Evolutionary conservation across 2,888 invertebrate species (phyloP), one percentile per base, ranked within the genome.

Genomic region (Conops quadrifasciatus): DNA sequence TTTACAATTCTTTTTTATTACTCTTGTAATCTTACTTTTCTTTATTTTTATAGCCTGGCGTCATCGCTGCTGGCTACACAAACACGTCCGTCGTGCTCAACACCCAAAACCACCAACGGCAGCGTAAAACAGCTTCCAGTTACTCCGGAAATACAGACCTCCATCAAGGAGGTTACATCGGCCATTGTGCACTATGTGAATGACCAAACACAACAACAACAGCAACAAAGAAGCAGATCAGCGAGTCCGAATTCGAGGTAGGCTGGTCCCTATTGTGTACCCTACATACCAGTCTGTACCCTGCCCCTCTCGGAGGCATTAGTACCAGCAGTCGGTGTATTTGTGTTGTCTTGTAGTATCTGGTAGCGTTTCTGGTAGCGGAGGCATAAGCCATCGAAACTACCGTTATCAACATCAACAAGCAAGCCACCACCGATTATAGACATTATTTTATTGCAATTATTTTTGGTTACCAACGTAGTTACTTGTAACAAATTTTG

Each of bases 121-220:
- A 73, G 73, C 13, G 4, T 67, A 28, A 78, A 80, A 73, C 73
- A 75, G 69, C 76, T 74, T 66, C 80, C 83, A 4, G 85, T 84
- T 45, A 88, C 87, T 75, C 88, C 88, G 73, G 92, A 92, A 84
- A 94, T 94, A 74, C 93, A 93, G 83, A 91, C 93, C 75, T 94
- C 94, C 71, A 95, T 95, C 84, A 95, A 95, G 86, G 95, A 95
- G 87, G 95, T 95, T 77, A 95, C 95, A 75, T 95, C 95, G 78
- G 95, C 95, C 63, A 95, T 96, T 79, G 95, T 95, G 70, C 95
- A 95, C 85, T 95, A 95, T 88, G 95, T 95, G 74, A 91, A 91
- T 75, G 91, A 91, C 90, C 79, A 90, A 89, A 83, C 91, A 89
- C 72, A 88, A 87, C 68, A 90, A 89, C 36, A 36, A 89, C 72